Base-by-base conservation (phyloP, 1,140 invertebrate species). In the Zaprionus ornatus region DNA sequence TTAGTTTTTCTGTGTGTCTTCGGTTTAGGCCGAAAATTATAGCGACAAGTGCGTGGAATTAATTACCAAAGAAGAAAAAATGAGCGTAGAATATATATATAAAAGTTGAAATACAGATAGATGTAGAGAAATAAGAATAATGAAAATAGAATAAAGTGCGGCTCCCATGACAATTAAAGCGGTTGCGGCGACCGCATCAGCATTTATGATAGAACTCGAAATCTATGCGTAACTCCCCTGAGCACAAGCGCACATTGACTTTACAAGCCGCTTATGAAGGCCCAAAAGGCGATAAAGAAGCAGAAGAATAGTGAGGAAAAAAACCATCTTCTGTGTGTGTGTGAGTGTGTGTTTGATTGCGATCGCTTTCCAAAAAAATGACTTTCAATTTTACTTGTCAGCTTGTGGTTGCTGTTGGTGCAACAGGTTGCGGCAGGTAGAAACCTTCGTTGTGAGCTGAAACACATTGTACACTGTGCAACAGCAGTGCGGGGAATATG, bases 11-110 rank as follows among this genome's bases (percentile, higher is more conserved):
- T 40, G 17, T 27, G 37, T 40, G 19, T 54, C 59, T 67, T 64
- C 70, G 64, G 68, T 79, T 69, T 83, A 79, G 73, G 76, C 61
- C 77, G 61, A 65, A 87, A 86, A 79, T 79, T 79, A 82, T 65
- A 70, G 80, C 75, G 78, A 88, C 84, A 83, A 88, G 85, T 88
- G 80, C 81, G 81, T 90, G 78, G 75, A 85, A 90, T 90, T 88
- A 90, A 82, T 86, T 82, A 85, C 79, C 64, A 79, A 76, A 78
- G 67, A 76, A 67, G 50, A 45, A 50, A 64, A 23, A 29, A 60
- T 3, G 57, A 70, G 76, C 40, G 40, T 42, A 63, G 32, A 10
- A 32, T 32, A 32, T 29, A 29, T 29, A 81, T 59, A 54, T 63
- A 73, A 59, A 67, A 61, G 37, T 57, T 60, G 52, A 45, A 70